Conservation (phyloP, 2,888 invertebrate genomes). For the Sarcophaga rosellei region DNA sequence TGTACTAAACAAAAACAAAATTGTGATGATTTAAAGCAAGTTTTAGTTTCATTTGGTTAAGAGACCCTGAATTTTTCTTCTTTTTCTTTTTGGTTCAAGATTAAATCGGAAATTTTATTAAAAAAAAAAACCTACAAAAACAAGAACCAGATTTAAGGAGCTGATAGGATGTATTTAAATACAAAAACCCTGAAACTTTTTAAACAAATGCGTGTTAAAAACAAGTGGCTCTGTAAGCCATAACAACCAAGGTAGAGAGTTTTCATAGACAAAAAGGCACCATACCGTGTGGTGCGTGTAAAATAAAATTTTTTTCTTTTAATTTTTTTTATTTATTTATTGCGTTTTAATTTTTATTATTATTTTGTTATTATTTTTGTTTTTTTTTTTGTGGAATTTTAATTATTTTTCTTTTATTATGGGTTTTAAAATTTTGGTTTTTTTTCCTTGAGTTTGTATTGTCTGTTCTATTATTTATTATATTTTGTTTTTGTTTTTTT, state of each 20-base stretch:
- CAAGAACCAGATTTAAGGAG: slow-evolving; percentile 7
- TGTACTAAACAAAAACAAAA: too few relatives aligned
- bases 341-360: not conserved
- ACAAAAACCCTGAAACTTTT: not conserved
- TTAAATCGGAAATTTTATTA: too few relatives aligned
- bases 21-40: too few relatives aligned
- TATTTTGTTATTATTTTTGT: not conserved
- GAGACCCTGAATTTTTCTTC: too few relatives aligned
- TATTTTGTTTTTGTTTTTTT: slow-evolving; percentile 1
- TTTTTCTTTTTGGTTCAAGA: too few relatives aligned
- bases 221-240: too few relatives aligned
- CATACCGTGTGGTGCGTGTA: not conserved
- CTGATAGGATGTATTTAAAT: not conserved
- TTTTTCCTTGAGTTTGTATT: not conserved
- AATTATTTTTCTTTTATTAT: not conserved
- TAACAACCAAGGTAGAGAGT: not conserved
- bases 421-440: not conserved
- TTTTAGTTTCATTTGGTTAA: too few relatives aligned
- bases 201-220: not conserved
- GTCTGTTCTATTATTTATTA: not conserved
- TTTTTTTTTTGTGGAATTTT: not conserved
- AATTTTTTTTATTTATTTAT: not conserved
- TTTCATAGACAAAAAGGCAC: not conserved
- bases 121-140: not conserved
- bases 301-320: not conserved